These are phyloP conservation scores for Lithophane leautieri DNA, from an alignment of 2,888 invertebrate genomes.

Conservation along the genomic window DNA sequence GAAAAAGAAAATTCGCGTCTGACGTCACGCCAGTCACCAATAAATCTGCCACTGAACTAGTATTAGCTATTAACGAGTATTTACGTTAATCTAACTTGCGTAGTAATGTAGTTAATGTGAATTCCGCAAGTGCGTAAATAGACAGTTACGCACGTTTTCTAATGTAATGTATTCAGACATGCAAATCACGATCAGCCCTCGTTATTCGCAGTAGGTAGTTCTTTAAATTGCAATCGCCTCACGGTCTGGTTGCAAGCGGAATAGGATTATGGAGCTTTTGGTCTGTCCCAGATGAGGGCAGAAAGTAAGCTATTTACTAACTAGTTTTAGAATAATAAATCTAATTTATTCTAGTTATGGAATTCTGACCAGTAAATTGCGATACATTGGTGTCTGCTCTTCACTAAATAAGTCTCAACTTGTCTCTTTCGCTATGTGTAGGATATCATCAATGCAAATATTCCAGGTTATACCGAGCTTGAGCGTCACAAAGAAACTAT, in stretches of 20 bases:
- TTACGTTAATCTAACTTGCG: constrained; percentile 28
- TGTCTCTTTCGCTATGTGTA: too few species aligned
- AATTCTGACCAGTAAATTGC: not conserved
- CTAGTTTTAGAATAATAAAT: not conserved
- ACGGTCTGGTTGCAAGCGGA: constrained; percentile 3
- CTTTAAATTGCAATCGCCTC: constrained; percentile 41
- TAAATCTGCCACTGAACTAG: constrained; percentile 26
- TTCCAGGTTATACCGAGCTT: not conserved
- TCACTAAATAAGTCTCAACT: not conserved
- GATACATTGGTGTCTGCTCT: not conserved
- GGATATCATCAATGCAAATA: not conserved
- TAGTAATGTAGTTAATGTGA: constrained; percentile 46
- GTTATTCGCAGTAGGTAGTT: constrained; percentile 53
- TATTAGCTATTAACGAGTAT: constrained; percentile 24
- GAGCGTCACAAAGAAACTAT: constrained; percentile 16
- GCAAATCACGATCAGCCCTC: constrained; percentile 50
- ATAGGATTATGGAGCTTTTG: not conserved
- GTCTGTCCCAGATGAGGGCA: not conserved
- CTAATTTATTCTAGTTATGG: not conserved
- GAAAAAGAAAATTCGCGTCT: constrained; percentile 29
- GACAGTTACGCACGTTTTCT: constrained; percentile 53
- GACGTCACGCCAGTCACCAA: constrained; percentile 41
- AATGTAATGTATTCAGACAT: constrained; percentile 55
- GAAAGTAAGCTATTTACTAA: not conserved
- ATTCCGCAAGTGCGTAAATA: constrained; percentile 51